Base-by-base conservation (phyloP, 2,113 vertebrate genomes). In the Cavia porcellus region DNA sequence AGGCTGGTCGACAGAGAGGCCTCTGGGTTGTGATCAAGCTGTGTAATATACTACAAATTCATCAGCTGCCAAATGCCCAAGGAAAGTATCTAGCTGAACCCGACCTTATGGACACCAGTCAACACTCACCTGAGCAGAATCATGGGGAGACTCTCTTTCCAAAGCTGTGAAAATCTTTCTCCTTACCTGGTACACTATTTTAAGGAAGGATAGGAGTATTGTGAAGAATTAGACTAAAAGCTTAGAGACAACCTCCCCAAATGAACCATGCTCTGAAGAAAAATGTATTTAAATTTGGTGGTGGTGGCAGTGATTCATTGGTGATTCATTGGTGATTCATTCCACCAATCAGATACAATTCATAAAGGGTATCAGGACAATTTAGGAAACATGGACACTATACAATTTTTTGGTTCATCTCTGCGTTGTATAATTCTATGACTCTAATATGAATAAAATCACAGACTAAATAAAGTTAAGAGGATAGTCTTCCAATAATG, bases 401-500 rank as follows among this genome's bases (percentile, higher is more conserved):
- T 35, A 61, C 19, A 38, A 11, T 38, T 88, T 90, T 84, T 95
- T 28, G 70, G 79, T 30, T 47, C 19, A 80, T 30, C 24, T 79
- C 17, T 93, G 55, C 47, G 3, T 61, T 50, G 66, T 70, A 35
- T 74, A 70, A 79, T 66, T 92, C 50, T 90, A 32, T 92, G 45
- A 45, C 47, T 22, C 32, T 87, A 38, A 61, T 35, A 42, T 59
- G 7, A 38, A 88, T 47, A 12, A 82, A 70, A 72, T 75, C 74
- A 86, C 38, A 35, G n/a, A 84, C 24, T 13, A 62, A 70, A 64
- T 62, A 91, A 92, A 90, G 9, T n/a, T 89, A 64, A 77, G 42
- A 94, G 30, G 9, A 74, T 42, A 12, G 12, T 74, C 38, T 72
- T 72, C 70, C 22, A 24, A 5, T 38, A 72, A 24, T 72, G 5